phyloP scores from a whole-genome alignment of 2,888 invertebrate genomes.

The Vandiemenella viatica region DNA sequence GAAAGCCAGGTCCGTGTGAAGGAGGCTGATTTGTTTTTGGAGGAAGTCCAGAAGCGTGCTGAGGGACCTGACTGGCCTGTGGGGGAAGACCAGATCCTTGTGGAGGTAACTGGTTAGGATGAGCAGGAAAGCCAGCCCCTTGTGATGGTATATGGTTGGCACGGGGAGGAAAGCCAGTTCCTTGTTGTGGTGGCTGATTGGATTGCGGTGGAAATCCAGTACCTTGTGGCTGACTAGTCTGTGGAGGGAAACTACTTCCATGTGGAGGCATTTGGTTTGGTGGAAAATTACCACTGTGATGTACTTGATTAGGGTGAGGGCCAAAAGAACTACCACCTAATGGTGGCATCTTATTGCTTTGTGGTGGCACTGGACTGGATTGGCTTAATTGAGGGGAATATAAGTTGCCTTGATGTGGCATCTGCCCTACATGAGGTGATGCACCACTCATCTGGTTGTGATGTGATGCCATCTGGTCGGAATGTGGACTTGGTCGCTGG shows the following conservation, averaged over 20 bases:
- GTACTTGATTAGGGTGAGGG: too few relatives aligned
- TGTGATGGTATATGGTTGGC: neutral
- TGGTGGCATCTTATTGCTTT: neutral
- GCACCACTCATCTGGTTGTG: too few relatives aligned
- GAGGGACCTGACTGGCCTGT: neutral
- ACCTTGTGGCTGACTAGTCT: neutral
- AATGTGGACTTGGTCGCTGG: conserved; percentile 1
- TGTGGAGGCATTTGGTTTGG: neutral
- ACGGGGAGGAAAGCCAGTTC: neutral
- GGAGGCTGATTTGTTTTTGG: too few relatives aligned
- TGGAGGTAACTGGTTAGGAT: neutral
- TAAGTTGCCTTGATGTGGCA: neutral
- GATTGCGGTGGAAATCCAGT: neutral
- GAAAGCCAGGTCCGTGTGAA: too few relatives aligned
- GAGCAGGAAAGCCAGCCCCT: neutral
- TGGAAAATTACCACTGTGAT: too few relatives aligned
- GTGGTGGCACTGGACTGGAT: neutral
- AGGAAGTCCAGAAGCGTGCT: too few relatives aligned
- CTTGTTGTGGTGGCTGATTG: neutral
- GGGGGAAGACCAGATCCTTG: neutral
- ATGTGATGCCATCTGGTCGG: too few relatives aligned
- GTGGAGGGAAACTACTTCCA: neutral
- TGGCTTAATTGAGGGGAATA: neutral
- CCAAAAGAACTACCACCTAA: too few relatives aligned
- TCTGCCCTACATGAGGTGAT: conserved; percentile 4